These are phyloP conservation scores for Aspidapion aeneum DNA, from an alignment of 2,888 invertebrate genomes.

Conservation along the genomic window DNA sequence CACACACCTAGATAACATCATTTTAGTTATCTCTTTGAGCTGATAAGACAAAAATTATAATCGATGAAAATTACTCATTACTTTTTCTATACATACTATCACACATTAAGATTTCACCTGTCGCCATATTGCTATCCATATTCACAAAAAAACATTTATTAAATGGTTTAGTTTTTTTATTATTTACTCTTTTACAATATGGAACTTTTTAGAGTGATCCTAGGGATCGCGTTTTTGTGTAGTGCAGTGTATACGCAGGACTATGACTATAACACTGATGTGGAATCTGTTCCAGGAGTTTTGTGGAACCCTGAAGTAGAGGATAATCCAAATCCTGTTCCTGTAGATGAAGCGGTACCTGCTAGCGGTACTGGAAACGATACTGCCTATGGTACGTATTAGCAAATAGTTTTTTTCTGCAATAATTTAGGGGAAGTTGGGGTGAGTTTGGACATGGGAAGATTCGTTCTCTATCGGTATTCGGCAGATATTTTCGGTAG, in stretches of 20 bases:
- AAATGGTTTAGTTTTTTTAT: not conserved
- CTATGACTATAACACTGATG: slow-evolving; percentile 21
- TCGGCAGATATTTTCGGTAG: too few species aligned
- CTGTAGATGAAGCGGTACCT: slow-evolving; percentile 16
- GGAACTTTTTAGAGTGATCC: not conserved
- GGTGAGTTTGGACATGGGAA: too few species aligned
- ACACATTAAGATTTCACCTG: not conserved
- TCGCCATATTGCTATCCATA: not conserved
- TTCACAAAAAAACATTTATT: not conserved
- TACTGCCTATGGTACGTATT: slow-evolving; percentile 11
- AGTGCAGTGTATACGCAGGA: slow-evolving; percentile 10
- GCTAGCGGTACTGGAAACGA: not conserved
- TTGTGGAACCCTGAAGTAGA: slow-evolving; percentile 9
- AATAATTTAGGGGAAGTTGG: not conserved
- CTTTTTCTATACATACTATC: not conserved
- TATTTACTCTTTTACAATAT: not conserved
- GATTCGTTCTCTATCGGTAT: too few species aligned
- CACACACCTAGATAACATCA: slow-evolving; percentile 20
- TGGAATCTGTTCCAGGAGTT: slow-evolving; percentile 22
- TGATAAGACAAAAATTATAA: slow-evolving; percentile 19
- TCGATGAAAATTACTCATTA: not conserved
- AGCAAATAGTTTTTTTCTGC: not conserved
- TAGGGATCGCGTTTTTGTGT: slow-evolving; percentile 13
- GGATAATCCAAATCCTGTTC: slow-evolving; percentile 16
- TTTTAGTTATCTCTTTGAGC: slow-evolving; percentile 18